Conservation (phyloP, 1,140 invertebrate species). For the Zophobas atratus region DNA sequence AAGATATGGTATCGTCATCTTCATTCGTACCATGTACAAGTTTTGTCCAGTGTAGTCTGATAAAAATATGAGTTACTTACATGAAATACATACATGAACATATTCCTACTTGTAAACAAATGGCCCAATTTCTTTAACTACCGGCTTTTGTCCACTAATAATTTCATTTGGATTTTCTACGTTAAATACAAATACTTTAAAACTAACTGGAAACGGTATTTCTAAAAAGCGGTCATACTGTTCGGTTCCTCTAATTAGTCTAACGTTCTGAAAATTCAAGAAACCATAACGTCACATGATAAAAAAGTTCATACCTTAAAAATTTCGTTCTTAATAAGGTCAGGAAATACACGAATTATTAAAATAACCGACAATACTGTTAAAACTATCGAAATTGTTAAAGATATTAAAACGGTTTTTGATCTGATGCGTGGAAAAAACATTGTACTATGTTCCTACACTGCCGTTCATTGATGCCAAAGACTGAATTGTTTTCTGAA, state of each 20-base stretch:
- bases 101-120: constrained; percentile 63
- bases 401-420: background rate
- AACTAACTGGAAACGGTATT: constrained; percentile 80
- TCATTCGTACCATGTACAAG: constrained; percentile 52
- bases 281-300: background rate
- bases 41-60: constrained; percentile 55
- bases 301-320: constrained; percentile 4
- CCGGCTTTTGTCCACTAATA: constrained; percentile 75
- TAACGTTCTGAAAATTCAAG: constrained; percentile 68
- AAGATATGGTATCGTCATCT: constrained; percentile 61
- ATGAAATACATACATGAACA: background rate
- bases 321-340: constrained; percentile 1
- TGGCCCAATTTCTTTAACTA: constrained; percentile 63
- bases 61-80: background rate
- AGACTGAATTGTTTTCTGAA: too few relatives aligned
- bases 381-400: constrained; percentile 4
- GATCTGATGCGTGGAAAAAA: background rate
- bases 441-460: background rate
- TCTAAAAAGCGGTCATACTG: constrained; percentile 79
- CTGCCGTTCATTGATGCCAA: too few relatives aligned
- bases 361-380: background rate
- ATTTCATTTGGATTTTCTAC: constrained; percentile 86
- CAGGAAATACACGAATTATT: background rate
- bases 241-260: constrained; percentile 74
- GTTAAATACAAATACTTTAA: constrained; percentile 89